phyloP scores from a whole-genome alignment of 2,888 invertebrate genomes.

The Ochropleura leucogaster region DNA sequence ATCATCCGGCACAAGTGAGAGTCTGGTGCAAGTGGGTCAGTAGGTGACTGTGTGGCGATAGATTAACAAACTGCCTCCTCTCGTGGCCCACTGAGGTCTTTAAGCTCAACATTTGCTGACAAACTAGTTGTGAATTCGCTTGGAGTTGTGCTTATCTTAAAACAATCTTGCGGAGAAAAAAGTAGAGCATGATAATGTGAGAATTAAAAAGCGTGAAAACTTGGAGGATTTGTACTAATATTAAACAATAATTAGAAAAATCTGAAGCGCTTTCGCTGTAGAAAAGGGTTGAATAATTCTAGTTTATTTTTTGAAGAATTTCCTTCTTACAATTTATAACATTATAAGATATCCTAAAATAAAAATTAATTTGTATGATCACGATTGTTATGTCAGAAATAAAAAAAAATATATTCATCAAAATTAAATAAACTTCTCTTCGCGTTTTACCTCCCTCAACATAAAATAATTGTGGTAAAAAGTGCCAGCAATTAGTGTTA shows the following conservation, averaged over 20 bases:
- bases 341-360: background rate
- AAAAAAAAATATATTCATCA: background rate
- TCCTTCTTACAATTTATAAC: background rate
- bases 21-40: constrained; percentile 61
- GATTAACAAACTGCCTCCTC: constrained; percentile 64
- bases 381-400: background rate
- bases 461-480: constrained; percentile 15
- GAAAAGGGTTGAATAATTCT: constrained; percentile 1
- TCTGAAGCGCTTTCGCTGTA: background rate
- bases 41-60: constrained; percentile 65
- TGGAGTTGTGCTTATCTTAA: constrained; percentile 59
- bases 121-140: constrained; percentile 58
- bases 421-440: background rate
- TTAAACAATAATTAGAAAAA: background rate
- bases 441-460: background rate
- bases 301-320: background rate
- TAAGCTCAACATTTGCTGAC: constrained; percentile 62
- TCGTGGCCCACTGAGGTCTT: constrained; percentile 49
- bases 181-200: constrained; percentile 37
- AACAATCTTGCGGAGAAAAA: constrained; percentile 53
- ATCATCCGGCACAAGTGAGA: constrained; percentile 61
- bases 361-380: background rate
- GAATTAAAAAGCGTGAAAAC: constrained; percentile 31
- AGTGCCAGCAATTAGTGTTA: constrained; percentile 41
- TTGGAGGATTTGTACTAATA: constrained; percentile 3